A percentile compares a stretch with the other conserved stretches of the same genome.
phyloP scores from a whole-genome alignment of 2,888 invertebrate genomes.

The Habrosyne pyritoides region DNA sequence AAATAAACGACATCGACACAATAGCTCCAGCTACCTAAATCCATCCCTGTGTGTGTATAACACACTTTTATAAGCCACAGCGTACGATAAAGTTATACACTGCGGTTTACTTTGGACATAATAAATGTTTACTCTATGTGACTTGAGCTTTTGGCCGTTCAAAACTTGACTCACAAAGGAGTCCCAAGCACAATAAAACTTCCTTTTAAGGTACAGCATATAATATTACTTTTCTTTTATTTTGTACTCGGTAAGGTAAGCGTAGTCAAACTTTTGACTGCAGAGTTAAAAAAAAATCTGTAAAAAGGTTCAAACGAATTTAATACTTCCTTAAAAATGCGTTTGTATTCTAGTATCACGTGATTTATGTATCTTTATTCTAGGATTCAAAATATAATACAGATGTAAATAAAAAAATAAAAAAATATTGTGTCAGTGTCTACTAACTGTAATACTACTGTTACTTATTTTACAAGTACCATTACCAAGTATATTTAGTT shows the following conservation, averaged over 20 bases:
- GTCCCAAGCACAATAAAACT: conserved; percentile 1
- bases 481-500: too few relatives aligned
- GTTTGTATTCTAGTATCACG: neutral
- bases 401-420: too few relatives aligned
- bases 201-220: neutral
- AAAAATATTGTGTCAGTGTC: too few relatives aligned
- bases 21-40: neutral
- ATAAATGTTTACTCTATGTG: conserved; percentile 15
- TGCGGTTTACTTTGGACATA: conserved; percentile 17
- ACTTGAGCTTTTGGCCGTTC: conserved; percentile 7
- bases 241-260: neutral
- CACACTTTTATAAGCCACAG: conserved; percentile 3
- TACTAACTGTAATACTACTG: too few relatives aligned
- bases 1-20: too few relatives aligned
- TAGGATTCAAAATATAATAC: too few relatives aligned
- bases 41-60: neutral
- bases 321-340: neutral
- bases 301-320: too few relatives aligned
- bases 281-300: too few relatives aligned
- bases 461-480: too few relatives aligned
- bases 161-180: conserved; percentile 6
- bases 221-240: neutral
- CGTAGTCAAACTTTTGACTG: neutral
- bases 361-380: too few relatives aligned
- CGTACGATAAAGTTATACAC: neutral